Percentiles rank a stretch among this genome's conserved stretches.
Evolutionary conservation across 2,888 invertebrate species (phyloP).

Genomic region (Meta bourneti): DNA sequence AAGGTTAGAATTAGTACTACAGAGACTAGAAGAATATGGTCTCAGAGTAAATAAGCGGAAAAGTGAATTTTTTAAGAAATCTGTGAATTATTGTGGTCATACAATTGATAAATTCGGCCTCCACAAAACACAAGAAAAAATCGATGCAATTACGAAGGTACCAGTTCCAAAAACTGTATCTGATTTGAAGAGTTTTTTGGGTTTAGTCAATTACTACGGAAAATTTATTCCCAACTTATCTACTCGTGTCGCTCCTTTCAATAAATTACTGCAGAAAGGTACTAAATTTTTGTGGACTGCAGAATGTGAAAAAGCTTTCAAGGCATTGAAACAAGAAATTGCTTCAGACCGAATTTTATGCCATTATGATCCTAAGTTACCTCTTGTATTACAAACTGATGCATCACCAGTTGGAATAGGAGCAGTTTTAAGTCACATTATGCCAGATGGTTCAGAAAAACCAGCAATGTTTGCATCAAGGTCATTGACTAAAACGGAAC

Average conservation of each 20-base stretch:
- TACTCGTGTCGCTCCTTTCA: conserved; percentile 4
- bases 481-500: conserved; percentile 79
- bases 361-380: conserved; percentile 78
- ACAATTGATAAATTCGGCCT: conserved; percentile 56
- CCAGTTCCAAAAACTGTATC: conserved; percentile 62
- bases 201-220: conserved; percentile 61
- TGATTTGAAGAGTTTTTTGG: conserved; percentile 62
- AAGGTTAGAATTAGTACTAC: too few species aligned
- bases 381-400: conserved; percentile 79
- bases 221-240: conserved; percentile 57
- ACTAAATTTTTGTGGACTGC: conserved; percentile 57
- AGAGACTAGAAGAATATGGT: too few species aligned
- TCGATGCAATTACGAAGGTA: conserved; percentile 61
- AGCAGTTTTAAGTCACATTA: conserved; percentile 80
- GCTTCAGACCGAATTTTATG: conserved; percentile 75
- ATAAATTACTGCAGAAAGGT: conserved; percentile 52
- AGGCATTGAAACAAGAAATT: conserved; percentile 54
- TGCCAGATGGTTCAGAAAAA: conserved; percentile 79
- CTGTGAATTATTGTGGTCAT: conserved; percentile 18
- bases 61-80: not conserved
- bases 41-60: too few species aligned
- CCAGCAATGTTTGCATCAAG: conserved; percentile 81
- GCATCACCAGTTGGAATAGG: conserved; percentile 79
- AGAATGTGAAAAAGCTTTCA: conserved; percentile 57
- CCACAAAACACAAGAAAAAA: conserved; percentile 60